Percentiles rank a stretch among this genome's conserved stretches.
Evolutionary conservation across 2,113 vertebrate genomes (phyloP).

Genomic region (Laticauda colubrina): DNA sequence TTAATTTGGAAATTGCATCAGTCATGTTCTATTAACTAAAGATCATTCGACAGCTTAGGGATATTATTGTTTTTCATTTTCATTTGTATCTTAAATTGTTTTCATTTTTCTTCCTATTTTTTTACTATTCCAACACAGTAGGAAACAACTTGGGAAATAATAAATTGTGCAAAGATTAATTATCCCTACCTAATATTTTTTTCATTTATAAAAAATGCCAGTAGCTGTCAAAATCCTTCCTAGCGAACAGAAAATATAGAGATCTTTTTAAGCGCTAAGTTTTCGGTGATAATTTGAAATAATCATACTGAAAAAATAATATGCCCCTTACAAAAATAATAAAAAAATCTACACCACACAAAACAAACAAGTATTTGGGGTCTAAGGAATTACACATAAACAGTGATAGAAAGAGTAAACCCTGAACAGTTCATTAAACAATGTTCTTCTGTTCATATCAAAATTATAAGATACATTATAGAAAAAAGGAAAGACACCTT

Average conservation of each 20-base stretch:
- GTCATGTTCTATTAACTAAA: not conserved
- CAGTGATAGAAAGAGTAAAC: not conserved
- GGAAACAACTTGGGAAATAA: not conserved
- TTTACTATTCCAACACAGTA: not conserved
- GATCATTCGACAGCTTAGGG: not conserved
- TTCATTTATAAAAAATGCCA: not conserved
- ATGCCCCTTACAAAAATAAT: not conserved
- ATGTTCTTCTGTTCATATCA: not conserved
- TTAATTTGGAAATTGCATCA: not conserved
- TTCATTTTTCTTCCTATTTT: slow-evolving; percentile 1
- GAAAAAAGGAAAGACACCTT: not conserved
- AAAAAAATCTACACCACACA: not conserved
- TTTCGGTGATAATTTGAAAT: slow-evolving; percentile 7
- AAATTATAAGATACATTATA: slow-evolving; percentile 6
- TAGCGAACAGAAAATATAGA: not conserved
- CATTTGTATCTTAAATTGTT: not conserved
- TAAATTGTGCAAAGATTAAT: not conserved
- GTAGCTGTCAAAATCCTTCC: not conserved
- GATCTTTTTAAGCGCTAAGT: not conserved
- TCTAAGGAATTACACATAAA: not conserved
- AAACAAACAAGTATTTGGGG: not conserved
- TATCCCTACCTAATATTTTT: slow-evolving; percentile 12
- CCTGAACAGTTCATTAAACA: not conserved
- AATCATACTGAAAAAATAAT: not conserved
- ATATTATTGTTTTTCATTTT: slow-evolving; percentile 7